Conservation (phyloP, 1,140 invertebrate species). For the Ridgeia piscesae region DNA sequence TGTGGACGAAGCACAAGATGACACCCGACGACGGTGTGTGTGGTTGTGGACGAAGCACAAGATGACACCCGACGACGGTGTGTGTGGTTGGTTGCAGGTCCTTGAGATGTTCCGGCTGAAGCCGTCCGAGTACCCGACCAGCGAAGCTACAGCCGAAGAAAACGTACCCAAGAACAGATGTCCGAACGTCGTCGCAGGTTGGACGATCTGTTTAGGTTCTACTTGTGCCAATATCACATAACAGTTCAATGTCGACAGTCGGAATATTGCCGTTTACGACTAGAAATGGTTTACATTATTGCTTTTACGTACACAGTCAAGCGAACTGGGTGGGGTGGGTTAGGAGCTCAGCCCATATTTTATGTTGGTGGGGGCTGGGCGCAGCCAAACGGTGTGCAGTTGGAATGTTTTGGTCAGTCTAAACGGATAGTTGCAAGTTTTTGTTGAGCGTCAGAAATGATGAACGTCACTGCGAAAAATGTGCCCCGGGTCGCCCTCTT, state of each 20-base stretch:
- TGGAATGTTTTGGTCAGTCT: too few relatives aligned
- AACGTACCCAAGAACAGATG: background rate
- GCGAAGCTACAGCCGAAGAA: background rate
- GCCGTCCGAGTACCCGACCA: background rate
- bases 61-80: slow-evolving; percentile 75
- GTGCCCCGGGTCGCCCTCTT: too few relatives aligned
- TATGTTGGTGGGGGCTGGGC: too few relatives aligned
- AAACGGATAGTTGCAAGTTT: too few relatives aligned
- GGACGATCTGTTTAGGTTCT: slow-evolving; percentile 75
- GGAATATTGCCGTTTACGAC: background rate
- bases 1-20: too few relatives aligned
- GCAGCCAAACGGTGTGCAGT: too few relatives aligned
- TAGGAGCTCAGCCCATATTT: too few relatives aligned
- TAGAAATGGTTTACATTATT: too few relatives aligned
- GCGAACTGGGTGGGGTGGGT: too few relatives aligned
- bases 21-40: slow-evolving; percentile 64
- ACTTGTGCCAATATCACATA: slow-evolving; percentile 57
- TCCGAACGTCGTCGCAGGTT: background rate
- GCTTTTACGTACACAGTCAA: too few relatives aligned
- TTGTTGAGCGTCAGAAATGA: too few relatives aligned
- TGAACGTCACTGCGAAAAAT: too few relatives aligned
- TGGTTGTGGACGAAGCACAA: slow-evolving; percentile 38
- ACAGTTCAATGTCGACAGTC: background rate
- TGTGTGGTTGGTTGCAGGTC: slow-evolving; percentile 73
- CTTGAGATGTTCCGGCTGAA: background rate